phyloP scores from a whole-genome alignment of 2,888 invertebrate genomes.

The Sthenelais limicola region DNA sequence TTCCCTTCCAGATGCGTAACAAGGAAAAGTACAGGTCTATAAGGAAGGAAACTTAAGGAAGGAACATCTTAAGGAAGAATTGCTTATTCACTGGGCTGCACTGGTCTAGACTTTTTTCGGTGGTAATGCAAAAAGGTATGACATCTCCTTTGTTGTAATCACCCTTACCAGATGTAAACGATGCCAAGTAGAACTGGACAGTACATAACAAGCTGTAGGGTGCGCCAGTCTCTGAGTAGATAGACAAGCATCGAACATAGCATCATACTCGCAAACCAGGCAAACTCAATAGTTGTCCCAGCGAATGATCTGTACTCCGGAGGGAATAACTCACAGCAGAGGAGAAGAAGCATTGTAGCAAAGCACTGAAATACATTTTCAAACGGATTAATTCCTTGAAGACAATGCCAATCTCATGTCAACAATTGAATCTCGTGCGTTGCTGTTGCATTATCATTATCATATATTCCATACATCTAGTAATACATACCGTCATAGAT shows the following conservation, averaged over 20 bases:
- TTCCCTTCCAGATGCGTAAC: too few species aligned
- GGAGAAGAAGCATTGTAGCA: constrained; percentile 13
- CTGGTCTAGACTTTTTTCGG: too few species aligned
- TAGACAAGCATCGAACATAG: constrained; percentile 14
- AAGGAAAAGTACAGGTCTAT: too few species aligned
- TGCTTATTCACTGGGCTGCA: too few species aligned
- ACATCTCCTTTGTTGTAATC: too few species aligned
- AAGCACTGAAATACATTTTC: constrained; percentile 12
- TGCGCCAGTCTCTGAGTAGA: constrained; percentile 13
- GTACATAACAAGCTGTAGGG: constrained; percentile 19
- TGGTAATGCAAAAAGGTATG: too few species aligned
- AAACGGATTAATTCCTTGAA: too few species aligned
- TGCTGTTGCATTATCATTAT: not conserved
- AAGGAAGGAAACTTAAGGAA: too few species aligned
- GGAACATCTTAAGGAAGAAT: too few species aligned
- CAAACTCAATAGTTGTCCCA: constrained; percentile 28
- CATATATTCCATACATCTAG: not conserved
- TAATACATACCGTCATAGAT: not conserved
- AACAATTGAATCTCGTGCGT: too few species aligned
- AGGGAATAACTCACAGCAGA: constrained; percentile 25
- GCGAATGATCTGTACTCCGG: constrained; percentile 31
- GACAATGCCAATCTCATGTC: too few species aligned
- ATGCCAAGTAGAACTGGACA: not conserved
- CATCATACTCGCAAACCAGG: constrained; percentile 18
- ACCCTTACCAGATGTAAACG: constrained; percentile 22